phyloP scores from a whole-genome alignment of 2,113 vertebrate genomes.

The Tychaedon coryphoeus region DNA sequence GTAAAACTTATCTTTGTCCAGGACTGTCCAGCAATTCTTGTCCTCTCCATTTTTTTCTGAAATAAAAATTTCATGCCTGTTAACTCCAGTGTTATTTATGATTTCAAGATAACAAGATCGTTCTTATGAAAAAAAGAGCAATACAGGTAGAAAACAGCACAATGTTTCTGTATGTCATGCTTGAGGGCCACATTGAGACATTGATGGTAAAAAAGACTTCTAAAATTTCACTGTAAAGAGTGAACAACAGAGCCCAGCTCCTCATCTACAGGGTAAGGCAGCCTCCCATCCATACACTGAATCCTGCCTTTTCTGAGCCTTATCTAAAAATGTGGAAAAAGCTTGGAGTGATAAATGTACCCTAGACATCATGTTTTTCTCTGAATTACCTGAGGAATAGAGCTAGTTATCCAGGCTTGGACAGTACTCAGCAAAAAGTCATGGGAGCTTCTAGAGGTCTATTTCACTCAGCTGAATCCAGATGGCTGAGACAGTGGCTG shows the following conservation, averaged over 20 bases:
- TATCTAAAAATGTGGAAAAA: neutral
- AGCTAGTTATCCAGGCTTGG: neutral
- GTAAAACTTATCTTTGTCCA: neutral
- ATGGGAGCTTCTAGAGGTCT: neutral
- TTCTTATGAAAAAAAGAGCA: neutral
- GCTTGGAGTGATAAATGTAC: neutral
- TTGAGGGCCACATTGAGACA: neutral
- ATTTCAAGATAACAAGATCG: neutral
- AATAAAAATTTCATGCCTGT: neutral
- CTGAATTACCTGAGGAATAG: neutral
- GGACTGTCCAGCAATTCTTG: neutral
- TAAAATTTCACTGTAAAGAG: neutral
- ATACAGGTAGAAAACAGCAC: neutral
- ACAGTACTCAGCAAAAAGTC: neutral
- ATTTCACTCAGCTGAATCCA: neutral
- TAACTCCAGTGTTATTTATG: neutral
- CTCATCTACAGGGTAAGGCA: neutral
- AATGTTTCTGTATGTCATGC: neutral
- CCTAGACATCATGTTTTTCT: neutral
- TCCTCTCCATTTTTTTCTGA: neutral
- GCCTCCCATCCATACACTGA: neutral
- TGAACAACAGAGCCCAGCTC: rapidly evolving
- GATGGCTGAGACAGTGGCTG: neutral
- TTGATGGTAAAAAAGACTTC: neutral
- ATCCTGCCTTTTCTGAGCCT: neutral